Percentiles rank a stretch among this genome's conserved stretches.
These are phyloP conservation scores for Dryobotodes eremita DNA, from an alignment of 2,888 invertebrate genomes.

Conservation along the genomic window DNA sequence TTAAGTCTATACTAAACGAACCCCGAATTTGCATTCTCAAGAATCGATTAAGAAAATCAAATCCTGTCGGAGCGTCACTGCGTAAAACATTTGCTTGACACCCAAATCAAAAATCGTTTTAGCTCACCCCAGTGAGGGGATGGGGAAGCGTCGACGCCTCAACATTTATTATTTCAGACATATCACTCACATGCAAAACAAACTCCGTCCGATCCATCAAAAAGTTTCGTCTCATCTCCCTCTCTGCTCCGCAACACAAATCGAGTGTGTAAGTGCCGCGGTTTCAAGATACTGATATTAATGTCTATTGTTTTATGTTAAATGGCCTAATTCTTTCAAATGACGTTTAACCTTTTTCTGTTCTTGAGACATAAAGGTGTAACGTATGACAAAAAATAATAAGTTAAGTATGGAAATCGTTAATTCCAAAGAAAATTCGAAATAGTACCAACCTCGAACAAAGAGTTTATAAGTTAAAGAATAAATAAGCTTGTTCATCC, in stretches of 20 bases:
- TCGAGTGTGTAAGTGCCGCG: conserved; percentile 89
- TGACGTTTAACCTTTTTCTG: neutral
- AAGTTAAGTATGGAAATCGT: neutral
- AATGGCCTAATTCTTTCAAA: conserved; percentile 32
- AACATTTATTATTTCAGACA: conserved; percentile 91
- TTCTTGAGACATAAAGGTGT: neutral
- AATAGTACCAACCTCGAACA: conserved; percentile 45
- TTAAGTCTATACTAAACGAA: conserved; percentile 68
- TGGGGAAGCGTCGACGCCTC: conserved; percentile 89
- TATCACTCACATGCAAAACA: conserved; percentile 91
- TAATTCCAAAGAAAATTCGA: conserved; percentile 10
- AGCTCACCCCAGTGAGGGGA: conserved; percentile 85
- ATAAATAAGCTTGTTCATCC: conserved; percentile 89
- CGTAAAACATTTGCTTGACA: conserved; percentile 91
- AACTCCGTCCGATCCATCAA: conserved; percentile 91
- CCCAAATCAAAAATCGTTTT: conserved; percentile 91
- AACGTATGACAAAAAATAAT: neutral
- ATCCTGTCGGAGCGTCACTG: conserved; percentile 87
- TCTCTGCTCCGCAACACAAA: conserved; percentile 82
- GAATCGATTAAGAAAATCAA: conserved; percentile 91
- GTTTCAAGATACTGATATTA: conserved; percentile 78
- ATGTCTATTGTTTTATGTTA: conserved; percentile 64
- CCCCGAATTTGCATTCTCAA: conserved; percentile 82
- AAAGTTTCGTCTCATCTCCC: conserved; percentile 84
- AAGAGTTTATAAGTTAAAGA: conserved; percentile 70